Evolutionary conservation across 2,113 vertebrate species (phyloP).

Genomic region (Leptosomus discolor): DNA sequence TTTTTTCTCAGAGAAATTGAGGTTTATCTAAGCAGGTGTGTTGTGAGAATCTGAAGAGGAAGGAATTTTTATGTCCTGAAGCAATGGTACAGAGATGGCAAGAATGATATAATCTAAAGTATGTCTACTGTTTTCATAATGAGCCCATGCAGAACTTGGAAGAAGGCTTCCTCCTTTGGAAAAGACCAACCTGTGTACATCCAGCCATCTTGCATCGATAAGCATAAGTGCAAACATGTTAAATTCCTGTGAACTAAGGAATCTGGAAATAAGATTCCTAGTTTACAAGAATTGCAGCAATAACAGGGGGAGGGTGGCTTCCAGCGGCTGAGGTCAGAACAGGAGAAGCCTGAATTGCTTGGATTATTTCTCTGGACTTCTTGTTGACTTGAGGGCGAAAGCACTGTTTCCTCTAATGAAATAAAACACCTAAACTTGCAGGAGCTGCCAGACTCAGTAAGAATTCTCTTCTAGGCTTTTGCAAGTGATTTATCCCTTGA

Average conservation of each 20-base stretch:
- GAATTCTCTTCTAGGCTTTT: not conserved
- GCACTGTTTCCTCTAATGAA: not conserved
- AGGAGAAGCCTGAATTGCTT: not conserved
- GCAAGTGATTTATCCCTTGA: not conserved
- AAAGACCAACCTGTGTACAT: not conserved
- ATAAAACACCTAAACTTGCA: not conserved
- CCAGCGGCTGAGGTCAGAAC: not conserved
- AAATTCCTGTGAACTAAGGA: not conserved
- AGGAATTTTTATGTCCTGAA: slow-evolving; percentile 60
- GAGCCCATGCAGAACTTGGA: not conserved
- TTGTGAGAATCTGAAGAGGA: slow-evolving; percentile 60
- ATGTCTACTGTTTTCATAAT: not conserved
- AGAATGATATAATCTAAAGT: slow-evolving; percentile 15
- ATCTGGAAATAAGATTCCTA: not conserved
- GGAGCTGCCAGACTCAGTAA: not conserved
- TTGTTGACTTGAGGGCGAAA: not conserved
- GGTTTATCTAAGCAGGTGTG: slow-evolving; percentile 61
- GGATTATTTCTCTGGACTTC: not conserved
- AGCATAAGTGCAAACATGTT: not conserved
- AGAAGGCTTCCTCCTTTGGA: not conserved
- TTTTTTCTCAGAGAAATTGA: slow-evolving; percentile 47
- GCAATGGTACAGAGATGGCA: slow-evolving; percentile 19
- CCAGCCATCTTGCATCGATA: not conserved
- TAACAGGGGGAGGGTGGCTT: not conserved
- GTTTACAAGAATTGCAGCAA: not conserved